Evolutionary conservation across 1,140 invertebrate species (phyloP).

Genomic region (Dolichoris vasculosae): DNA sequence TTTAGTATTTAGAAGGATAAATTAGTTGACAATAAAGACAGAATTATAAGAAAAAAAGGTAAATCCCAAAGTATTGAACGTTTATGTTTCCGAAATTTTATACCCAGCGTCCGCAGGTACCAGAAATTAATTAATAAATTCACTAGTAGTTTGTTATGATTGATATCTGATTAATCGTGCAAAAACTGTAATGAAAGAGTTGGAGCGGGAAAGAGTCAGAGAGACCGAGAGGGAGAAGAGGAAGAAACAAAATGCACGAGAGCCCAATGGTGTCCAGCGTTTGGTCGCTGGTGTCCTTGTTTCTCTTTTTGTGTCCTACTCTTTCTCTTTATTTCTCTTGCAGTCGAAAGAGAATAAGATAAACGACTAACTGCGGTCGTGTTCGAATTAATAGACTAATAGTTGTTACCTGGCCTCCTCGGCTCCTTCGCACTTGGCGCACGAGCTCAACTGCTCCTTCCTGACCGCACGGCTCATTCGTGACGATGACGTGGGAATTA

Average conservation of each 20-base stretch:
- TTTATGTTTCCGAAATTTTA: not conserved
- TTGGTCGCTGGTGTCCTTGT: not conserved
- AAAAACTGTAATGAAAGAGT: not conserved
- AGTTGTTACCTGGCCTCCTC: slow-evolving; percentile 35
- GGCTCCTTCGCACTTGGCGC: slow-evolving; percentile 22
- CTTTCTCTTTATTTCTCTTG: not conserved
- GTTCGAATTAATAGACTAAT: not conserved
- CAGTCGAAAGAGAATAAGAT: not conserved
- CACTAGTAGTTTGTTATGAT: not conserved
- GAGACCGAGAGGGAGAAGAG: slow-evolving; percentile 19
- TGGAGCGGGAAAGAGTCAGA: not conserved
- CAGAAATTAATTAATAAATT: not conserved
- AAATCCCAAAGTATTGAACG: slow-evolving; percentile 7
- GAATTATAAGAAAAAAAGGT: not conserved
- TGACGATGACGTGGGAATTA: slow-evolving; percentile 4
- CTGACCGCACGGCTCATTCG: slow-evolving; percentile 32
- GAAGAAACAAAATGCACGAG: not conserved
- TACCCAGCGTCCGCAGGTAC: not conserved
- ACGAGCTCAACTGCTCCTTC: slow-evolving; percentile 17
- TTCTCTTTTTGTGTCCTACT: not conserved
- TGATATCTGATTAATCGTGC: not conserved
- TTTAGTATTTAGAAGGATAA: not conserved
- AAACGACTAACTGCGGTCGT: not conserved
- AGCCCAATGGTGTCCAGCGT: not conserved
- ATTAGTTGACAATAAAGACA: not conserved